A percentile compares a stretch with the other conserved stretches of the same genome.
Conservation (phyloP, 2,888 invertebrate species). For the Papilio demoleus region DNA sequence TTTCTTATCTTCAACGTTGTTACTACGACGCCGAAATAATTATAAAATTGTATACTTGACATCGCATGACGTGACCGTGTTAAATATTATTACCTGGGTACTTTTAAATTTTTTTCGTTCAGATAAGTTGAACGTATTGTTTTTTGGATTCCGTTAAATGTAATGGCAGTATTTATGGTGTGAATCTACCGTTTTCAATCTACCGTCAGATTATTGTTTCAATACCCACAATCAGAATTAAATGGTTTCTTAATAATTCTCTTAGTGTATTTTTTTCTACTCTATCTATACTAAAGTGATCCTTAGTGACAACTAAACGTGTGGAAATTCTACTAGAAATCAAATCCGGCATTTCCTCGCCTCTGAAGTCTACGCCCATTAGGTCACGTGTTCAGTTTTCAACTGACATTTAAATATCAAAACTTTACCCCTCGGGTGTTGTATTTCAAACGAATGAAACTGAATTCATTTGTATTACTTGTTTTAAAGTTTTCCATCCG, state of each 20-base stretch:
- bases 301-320: not conserved
- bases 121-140: too few species aligned
- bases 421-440: slow-evolving; percentile 14
- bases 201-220: too few species aligned
- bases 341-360: not conserved
- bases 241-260: too few species aligned
- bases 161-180: too few species aligned
- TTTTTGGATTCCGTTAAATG: too few species aligned
- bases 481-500: slow-evolving; percentile 8
- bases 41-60: slow-evolving; percentile 6
- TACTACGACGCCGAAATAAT: not conserved
- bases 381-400: slow-evolving; percentile 7
- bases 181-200: too few species aligned
- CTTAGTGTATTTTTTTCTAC: not conserved
- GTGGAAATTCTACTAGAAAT: slow-evolving; percentile 3
- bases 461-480: slow-evolving; percentile 5
- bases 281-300: not conserved
- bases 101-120: too few species aligned
- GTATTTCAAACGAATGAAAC: slow-evolving; percentile 21
- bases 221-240: too few species aligned
- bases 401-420: slow-evolving; percentile 35
- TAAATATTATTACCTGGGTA: not conserved
- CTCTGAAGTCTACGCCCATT: not conserved
- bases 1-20: slow-evolving; percentile 8
- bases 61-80: not conserved